A percentile compares a stretch with the other conserved stretches of the same genome.
Conservation (phyloP, 2,888 invertebrate genomes). For the Agrotis clavis region DNA sequence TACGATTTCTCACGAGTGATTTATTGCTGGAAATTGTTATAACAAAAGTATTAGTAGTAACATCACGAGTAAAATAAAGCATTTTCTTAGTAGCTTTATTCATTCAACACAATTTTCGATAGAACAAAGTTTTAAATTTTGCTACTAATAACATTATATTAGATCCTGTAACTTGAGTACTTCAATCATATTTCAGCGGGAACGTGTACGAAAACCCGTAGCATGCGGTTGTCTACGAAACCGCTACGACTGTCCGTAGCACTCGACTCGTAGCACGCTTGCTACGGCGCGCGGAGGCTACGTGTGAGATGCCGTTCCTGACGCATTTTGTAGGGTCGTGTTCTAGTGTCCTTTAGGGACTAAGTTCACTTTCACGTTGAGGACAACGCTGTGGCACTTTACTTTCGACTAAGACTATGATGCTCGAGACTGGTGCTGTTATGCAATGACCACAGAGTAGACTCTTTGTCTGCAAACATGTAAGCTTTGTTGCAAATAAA, state of each 20-base stretch:
- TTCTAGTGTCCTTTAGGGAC: slow-evolving; percentile 45
- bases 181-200: slow-evolving; percentile 4
- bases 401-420: slow-evolving; percentile 30
- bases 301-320: slow-evolving; percentile 25
- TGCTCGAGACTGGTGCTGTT: slow-evolving; percentile 16
- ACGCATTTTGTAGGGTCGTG: slow-evolving; percentile 41
- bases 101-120: no score
- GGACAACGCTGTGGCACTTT: slow-evolving; percentile 33
- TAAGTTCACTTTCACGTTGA: slow-evolving; percentile 47
- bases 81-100: no score
- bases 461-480: slow-evolving; percentile 5
- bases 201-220: slow-evolving; percentile 11
- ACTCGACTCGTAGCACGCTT: slow-evolving; percentile 30
- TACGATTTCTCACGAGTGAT: background rate
- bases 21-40: background rate
- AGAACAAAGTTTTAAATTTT: background rate
- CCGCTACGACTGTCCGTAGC: slow-evolving; percentile 37
- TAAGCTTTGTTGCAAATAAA: background rate
- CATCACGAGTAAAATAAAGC: background rate
- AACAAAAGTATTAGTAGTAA: background rate
- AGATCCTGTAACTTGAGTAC: background rate
- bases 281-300: slow-evolving; percentile 22
- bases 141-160: background rate
- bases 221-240: slow-evolving; percentile 34
- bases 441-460: slow-evolving; percentile 10